These are phyloP conservation scores for Myotis myotis DNA, from an alignment of 2,797 vertebrate species.

Conservation along the genomic window DNA sequence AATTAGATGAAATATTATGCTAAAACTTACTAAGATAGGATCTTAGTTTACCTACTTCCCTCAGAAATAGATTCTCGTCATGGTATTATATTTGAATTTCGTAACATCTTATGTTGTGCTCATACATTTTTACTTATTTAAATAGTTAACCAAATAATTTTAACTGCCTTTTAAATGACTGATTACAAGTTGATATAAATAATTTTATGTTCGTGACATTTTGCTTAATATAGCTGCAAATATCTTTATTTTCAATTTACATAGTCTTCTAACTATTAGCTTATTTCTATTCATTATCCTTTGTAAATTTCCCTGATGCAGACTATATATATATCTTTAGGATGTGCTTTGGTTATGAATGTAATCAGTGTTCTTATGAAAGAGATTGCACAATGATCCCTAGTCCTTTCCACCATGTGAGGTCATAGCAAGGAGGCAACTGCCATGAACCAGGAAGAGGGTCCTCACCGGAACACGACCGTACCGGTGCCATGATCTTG, in stretches of 20 bases:
- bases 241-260: not conserved
- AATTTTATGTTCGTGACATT: not conserved
- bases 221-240: not conserved
- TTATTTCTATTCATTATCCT: not conserved
- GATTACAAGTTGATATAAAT: not conserved
- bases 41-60: not conserved
- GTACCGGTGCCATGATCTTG: not conserved
- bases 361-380: not conserved
- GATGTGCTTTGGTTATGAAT: too few species aligned
- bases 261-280: not conserved
- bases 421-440: not conserved
- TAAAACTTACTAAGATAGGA: not conserved
- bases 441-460: not conserved
- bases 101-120: not conserved
- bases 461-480: not conserved
- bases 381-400: not conserved
- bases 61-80: not conserved
- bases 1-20: not conserved
- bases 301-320: not conserved
- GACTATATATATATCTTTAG: too few species aligned
- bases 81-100: not conserved
- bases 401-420: not conserved
- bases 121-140: not conserved
- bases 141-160: not conserved
- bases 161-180: not conserved